A percentile compares a stretch with the other conserved stretches of the same genome.
Evolutionary conservation across 2,113 vertebrate species (phyloP).

Genomic region (Archocentrus centrarchus): DNA sequence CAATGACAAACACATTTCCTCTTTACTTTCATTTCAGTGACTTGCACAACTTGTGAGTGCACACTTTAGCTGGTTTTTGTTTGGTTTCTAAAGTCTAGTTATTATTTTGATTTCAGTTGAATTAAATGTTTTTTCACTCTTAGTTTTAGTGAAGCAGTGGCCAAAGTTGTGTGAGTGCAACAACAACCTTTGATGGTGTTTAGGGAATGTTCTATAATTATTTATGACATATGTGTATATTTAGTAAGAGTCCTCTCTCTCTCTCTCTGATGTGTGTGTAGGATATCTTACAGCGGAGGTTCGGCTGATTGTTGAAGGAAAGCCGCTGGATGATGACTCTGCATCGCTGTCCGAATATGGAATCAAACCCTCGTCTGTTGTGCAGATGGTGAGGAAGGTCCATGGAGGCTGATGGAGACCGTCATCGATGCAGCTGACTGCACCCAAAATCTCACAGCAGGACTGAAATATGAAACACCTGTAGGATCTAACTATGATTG

Average conservation of each 20-base stretch:
- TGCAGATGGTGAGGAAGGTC: conserved; percentile 10
- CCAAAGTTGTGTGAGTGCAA: not conserved
- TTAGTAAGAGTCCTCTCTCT: not conserved
- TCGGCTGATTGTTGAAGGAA: not conserved
- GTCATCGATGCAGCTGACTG: not conserved
- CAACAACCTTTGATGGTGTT: not conserved
- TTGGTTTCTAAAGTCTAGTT: too few relatives aligned
- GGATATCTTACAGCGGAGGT: too few relatives aligned
- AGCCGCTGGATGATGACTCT: conserved; percentile 1
- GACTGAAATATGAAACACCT: not conserved
- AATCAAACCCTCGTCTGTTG: not conserved
- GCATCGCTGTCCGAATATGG: rapidly evolving
- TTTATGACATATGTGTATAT: not conserved
- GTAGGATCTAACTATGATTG: too few relatives aligned
- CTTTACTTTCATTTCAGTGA: not conserved
- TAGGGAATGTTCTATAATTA: rapidly evolving
- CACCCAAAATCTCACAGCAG: not conserved
- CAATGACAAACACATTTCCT: not conserved
- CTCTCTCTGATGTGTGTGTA: not conserved
- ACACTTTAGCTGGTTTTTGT: too few relatives aligned
- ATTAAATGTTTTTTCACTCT: not conserved
- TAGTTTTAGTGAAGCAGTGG: not conserved
- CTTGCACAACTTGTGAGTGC: not conserved
- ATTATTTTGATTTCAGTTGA: not conserved
- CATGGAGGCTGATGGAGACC: not conserved